Base-by-base conservation (phyloP, 2,888 invertebrate species). In the Chrysolina haemoptera region DNA sequence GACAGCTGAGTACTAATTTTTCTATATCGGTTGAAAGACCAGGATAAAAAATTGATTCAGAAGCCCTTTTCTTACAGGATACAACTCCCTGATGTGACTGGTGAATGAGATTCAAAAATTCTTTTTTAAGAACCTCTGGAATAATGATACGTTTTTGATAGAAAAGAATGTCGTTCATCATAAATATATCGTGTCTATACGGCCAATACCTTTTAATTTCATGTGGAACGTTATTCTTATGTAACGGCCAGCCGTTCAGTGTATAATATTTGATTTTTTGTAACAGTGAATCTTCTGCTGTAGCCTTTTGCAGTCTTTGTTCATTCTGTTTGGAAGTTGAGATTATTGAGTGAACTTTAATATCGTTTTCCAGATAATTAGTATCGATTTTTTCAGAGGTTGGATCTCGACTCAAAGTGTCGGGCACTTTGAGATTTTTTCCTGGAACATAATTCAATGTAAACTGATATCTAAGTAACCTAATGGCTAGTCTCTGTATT, bases 401-500 rank as follows among this genome's bases (percentile, higher is more conserved):
- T 16, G 76, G 68, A 22, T 74, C 72, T 53, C 76, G 18, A 67
- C 76, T 76, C 8, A 78, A 43, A 16, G 75, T 72, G 68, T 79
- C 79, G 14, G 76, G 70, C 16, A 78, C 59, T 63, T 69, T 35
- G 27, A 71, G 12, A 18, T 72, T 43, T 70, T 78, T 78, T 63
- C 76, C 78, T 20, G 79, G 79, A 43, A 80, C 75, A 70, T 76
- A 80, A 27, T 18, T 69, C 11, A 81, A 59, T 14, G 59, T 64
- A 59, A 77, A 78, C 12, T 67, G 53, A 68, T 75, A 80, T 68
- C 73, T 75, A 11, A 78, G 40, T 11, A 79, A 53, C 53, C 71
- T 70, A n/a, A 80, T 64, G 40, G 71, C 73, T 53, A 79, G 70
- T 48, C 78, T 50, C 66, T 81, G 81, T 27, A 80, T 68, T 22